These are phyloP conservation scores for Leucoptera coffeella DNA, from an alignment of 2,888 invertebrate species.

Conservation along the genomic window DNA sequence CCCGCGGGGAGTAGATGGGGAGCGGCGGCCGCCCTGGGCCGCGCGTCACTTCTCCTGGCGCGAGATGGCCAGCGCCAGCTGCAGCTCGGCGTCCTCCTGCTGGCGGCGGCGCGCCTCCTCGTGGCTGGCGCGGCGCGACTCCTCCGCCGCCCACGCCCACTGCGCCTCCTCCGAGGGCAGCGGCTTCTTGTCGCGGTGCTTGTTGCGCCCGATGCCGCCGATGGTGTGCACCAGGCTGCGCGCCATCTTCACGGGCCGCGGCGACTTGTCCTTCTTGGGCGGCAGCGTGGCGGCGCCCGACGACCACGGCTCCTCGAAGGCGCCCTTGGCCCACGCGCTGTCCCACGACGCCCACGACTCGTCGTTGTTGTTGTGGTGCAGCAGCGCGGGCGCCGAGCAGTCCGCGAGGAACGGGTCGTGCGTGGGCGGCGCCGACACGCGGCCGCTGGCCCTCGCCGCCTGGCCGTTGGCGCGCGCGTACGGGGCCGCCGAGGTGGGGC, in stretches of 20 bases:
- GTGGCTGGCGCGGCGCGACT: conserved; percentile 58
- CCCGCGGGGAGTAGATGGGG: too few species aligned
- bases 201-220: conserved; percentile 33
- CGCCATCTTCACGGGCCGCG: conserved; percentile 39
- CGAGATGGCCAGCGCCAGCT: conserved; percentile 66
- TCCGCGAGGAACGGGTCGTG: conserved; percentile 21
- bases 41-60: conserved; percentile 31
- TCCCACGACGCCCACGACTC: conserved; percentile 48
- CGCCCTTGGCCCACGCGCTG: conserved; percentile 11
- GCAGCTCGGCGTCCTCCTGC: conserved; percentile 67
- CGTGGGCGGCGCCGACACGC: conserved; percentile 35
- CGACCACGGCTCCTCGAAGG: conserved; percentile 3
- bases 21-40: too few species aligned
- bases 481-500: conserved; percentile 49
- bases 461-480: conserved; percentile 54
- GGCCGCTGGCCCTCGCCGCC: conserved; percentile 27
- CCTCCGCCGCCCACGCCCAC: conserved; percentile 67
- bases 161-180: conserved; percentile 60
- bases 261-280: conserved; percentile 39
- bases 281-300: conserved; percentile 32
- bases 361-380: conserved; percentile 8
- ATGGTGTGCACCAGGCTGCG: conserved; percentile 39
- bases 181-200: conserved; percentile 23
- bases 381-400: conserved; percentile 6
- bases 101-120: conserved; percentile 52